Conservation (phyloP, 2,888 invertebrate genomes). For the Emmelina monodactyla region DNA sequence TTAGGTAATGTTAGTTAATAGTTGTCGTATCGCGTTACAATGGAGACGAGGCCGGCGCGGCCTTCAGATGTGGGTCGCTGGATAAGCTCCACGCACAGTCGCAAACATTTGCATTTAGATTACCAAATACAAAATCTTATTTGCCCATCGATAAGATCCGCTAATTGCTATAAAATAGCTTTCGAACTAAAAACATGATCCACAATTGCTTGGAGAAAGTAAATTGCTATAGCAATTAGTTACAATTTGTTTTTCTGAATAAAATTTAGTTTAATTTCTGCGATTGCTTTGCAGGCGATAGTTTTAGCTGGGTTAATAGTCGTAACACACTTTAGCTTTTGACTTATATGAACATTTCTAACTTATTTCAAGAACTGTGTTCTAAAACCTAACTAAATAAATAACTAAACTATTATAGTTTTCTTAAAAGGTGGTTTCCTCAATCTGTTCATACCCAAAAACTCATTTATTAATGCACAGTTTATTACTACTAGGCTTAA, state of each 20-base stretch:
- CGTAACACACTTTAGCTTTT: no score
- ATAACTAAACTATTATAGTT: no score
- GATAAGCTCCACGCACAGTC: conserved; percentile 46
- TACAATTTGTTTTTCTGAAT: conserved; percentile 11
- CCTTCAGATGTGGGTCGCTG: conserved; percentile 59
- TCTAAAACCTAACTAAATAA: no score
- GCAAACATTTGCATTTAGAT: conserved; percentile 57
- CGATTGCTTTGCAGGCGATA: conserved; percentile 1
- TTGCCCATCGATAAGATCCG: conserved; percentile 28
- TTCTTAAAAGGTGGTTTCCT: no score
- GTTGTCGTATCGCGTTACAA: background rate
- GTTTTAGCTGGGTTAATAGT: no score
- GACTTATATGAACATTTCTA: no score
- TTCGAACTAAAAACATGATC: conserved; percentile 20
- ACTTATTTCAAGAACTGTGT: no score
- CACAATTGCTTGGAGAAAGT: conserved; percentile 20
- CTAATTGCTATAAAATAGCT: conserved; percentile 47
- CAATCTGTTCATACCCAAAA: no score
- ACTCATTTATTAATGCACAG: no score
- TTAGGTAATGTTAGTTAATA: conserved; percentile 15
- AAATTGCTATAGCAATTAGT: conserved; percentile 28
- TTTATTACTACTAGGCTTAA: no score
- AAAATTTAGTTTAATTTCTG: conserved; percentile 4
- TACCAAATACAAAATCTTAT: conserved; percentile 22
- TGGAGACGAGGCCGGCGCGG: conserved; percentile 39